Conservation (phyloP, 1,140 invertebrate genomes). For the Zaprionus tsacasi region DNA sequence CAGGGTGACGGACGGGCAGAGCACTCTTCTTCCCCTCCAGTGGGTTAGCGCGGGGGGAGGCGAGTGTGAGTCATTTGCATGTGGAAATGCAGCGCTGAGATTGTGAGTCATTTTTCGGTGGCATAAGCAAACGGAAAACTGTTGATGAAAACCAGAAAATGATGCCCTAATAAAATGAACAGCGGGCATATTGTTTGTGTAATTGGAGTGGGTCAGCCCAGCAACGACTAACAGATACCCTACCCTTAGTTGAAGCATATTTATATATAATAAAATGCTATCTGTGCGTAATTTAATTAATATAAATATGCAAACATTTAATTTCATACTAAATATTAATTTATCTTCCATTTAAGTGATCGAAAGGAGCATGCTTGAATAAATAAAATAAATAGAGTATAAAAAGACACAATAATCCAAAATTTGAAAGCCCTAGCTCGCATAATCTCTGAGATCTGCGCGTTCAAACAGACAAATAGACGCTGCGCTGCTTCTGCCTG, state of each 20-base stretch:
- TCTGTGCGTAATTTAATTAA: too few species aligned
- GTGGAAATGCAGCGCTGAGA: constrained; percentile 32
- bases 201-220: not conserved
- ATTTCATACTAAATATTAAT: too few species aligned
- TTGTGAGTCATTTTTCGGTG: constrained; percentile 25
- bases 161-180: constrained; percentile 16
- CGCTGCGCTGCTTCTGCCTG: too few species aligned
- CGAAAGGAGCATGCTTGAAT: too few species aligned
- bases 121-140: constrained; percentile 15
- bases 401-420: too few species aligned
- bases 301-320: too few species aligned
- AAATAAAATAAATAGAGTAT: too few species aligned
- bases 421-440: too few species aligned
- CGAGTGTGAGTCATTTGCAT: constrained; percentile 31
- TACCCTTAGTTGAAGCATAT: not conserved
- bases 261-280: too few species aligned
- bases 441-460: too few species aligned
- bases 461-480: too few species aligned
- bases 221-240: not conserved
- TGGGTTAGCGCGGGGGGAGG: not conserved
- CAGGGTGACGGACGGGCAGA: not conserved
- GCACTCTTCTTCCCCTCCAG: not conserved
- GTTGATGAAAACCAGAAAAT: not conserved
- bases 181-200: not conserved
- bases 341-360: too few species aligned